A percentile compares a stretch with the other conserved stretches of the same genome.
These are phyloP conservation scores for Diplolepis rosae DNA, from an alignment of 2,888 invertebrate species.

Conservation along the genomic window DNA sequence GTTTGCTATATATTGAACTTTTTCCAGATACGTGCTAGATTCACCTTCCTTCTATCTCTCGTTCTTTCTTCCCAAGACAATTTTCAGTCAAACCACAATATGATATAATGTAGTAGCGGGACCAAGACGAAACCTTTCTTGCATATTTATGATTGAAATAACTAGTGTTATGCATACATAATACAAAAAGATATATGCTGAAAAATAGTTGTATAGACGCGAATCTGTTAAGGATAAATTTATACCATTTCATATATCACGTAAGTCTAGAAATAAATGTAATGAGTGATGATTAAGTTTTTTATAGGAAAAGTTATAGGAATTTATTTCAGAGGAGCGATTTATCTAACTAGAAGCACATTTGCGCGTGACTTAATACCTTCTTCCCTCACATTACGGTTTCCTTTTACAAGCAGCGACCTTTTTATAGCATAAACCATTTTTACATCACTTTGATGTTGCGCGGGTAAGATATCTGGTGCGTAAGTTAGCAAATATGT, in stretches of 20 bases:
- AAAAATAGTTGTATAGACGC: neutral
- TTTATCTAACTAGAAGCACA: neutral
- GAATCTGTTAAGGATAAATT: neutral
- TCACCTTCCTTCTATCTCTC: constrained; percentile 2
- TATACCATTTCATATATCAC: neutral
- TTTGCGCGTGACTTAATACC: neutral
- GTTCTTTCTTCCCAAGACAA: constrained; percentile 12
- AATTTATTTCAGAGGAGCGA: neutral
- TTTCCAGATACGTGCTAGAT: constrained; percentile 11
- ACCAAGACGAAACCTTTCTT: constrained; percentile 25
- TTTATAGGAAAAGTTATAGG: neutral
- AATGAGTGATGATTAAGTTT: neutral
- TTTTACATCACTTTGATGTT: constrained; percentile 27
- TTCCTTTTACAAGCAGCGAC: constrained; percentile 11
- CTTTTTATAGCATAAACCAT: constrained; percentile 9
- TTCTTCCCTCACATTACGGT: neutral
- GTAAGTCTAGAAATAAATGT: neutral
- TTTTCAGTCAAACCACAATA: constrained; percentile 26
- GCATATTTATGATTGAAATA: constrained; percentile 20
- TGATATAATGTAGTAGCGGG: constrained; percentile 17
- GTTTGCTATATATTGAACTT: constrained; percentile 6
- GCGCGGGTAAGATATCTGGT: constrained; percentile 4
- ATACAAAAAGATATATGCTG: neutral
- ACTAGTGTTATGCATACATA: constrained; percentile 19
- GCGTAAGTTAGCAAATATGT: neutral